Evolutionary conservation across 2,113 vertebrate species (phyloP).

Genomic region (Oceanites oceanicus): DNA sequence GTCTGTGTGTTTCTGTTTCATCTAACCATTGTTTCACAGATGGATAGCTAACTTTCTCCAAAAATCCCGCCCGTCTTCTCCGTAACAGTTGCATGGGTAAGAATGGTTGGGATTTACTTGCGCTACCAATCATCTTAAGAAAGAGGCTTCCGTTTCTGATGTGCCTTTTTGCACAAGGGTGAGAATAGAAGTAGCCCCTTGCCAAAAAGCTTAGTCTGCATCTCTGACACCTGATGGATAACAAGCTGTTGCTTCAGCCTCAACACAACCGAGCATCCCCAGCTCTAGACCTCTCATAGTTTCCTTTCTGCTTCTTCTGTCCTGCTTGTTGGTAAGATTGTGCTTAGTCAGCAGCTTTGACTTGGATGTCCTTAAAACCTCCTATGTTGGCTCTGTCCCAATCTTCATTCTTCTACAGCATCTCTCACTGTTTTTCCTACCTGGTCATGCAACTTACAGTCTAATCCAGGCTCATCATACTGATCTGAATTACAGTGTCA

Average conservation of each 20-base stretch:
- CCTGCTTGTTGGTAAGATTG: not conserved
- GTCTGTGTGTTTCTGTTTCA: not conserved
- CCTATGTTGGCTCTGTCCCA: not conserved
- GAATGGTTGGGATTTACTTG: not conserved
- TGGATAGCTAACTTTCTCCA: not conserved
- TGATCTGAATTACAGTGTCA: not conserved
- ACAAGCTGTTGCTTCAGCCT: not conserved
- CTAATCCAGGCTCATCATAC: not conserved
- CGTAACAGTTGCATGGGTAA: fast-evolving
- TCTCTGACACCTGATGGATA: not conserved
- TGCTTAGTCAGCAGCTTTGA: not conserved
- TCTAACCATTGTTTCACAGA: not conserved
- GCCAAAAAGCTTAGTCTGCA: not conserved
- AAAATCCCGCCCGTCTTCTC: not conserved
- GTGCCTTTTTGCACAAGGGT: not conserved
- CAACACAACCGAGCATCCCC: not conserved
- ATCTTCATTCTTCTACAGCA: not conserved
- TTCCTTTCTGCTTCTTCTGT: not conserved
- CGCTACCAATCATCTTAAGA: fast-evolving
- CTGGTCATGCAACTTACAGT: not conserved
- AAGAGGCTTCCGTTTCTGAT: not conserved
- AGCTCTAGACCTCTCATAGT: not conserved
- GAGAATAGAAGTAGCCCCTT: not conserved
- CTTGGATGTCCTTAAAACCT: not conserved
- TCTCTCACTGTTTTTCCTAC: not conserved